phyloP scores from a whole-genome alignment of 2,113 vertebrate genomes.

The Pteronura brasiliensis region DNA sequence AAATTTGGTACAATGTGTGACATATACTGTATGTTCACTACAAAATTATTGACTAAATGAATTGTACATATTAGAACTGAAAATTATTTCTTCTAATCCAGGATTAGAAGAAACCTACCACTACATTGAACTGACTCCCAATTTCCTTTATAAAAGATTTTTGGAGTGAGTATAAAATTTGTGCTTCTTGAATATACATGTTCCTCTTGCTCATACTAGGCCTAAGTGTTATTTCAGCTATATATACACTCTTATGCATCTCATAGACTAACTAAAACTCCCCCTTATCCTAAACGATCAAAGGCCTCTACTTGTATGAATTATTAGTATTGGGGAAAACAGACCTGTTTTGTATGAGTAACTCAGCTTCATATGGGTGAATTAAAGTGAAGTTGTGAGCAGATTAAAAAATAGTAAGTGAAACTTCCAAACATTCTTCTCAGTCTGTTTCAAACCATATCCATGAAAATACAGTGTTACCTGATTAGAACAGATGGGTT shows the following conservation, averaged over 20 bases:
- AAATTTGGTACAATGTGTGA: not conserved
- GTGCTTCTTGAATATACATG: not conserved
- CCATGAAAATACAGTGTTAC: slow-evolving; percentile 4
- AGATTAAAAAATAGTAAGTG: not conserved
- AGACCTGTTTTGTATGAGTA: not conserved
- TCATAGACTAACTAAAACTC: not conserved
- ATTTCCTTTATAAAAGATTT: not conserved
- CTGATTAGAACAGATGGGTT: slow-evolving; percentile 17
- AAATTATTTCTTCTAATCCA: not conserved
- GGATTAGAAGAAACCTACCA: not conserved
- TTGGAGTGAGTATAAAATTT: not conserved
- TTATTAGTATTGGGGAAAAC: not conserved
- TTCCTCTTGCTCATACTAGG: not conserved
- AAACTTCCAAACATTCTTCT: slow-evolving; percentile 42
- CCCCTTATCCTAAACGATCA: not conserved
- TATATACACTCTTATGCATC: not conserved
- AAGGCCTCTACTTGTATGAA: not conserved
- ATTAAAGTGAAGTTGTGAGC: not conserved
- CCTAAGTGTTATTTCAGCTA: not conserved
- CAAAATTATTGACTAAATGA: slow-evolving; percentile 11
- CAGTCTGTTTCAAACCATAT: slow-evolving; percentile 1
- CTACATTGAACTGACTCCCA: not conserved
- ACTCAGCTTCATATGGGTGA: not conserved
- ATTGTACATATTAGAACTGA: not conserved
- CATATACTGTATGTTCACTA: not conserved